phyloP scores from a whole-genome alignment of 2,888 invertebrate genomes.

The Lucinisca nassula region DNA sequence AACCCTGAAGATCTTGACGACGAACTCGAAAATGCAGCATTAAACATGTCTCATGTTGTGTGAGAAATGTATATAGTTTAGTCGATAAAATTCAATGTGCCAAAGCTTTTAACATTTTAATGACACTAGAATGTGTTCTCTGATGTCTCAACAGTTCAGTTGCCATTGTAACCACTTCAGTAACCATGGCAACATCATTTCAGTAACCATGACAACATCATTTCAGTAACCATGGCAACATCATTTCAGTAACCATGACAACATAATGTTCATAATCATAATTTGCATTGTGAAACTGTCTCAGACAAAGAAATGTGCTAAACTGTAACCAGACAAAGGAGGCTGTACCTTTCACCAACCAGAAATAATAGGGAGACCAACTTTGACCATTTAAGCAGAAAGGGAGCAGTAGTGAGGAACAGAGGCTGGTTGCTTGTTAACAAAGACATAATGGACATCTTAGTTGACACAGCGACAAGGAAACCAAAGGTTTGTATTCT shows the following conservation, averaged over 20 bases:
- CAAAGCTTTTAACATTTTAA: not conserved
- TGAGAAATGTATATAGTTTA: not conserved
- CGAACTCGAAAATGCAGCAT: conserved; percentile 53
- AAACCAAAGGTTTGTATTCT: no score
- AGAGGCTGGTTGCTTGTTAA: no score
- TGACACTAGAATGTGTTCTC: conserved; percentile 17
- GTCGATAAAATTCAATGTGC: not conserved
- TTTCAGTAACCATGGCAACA: not conserved
- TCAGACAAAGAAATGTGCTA: not conserved
- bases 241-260: not conserved
- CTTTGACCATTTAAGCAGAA: no score
- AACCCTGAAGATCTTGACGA: conserved; percentile 73
- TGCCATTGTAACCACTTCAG: no score
- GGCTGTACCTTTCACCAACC: no score
- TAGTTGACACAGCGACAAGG: no score
- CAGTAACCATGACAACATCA: not conserved
- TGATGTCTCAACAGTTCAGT: conserved; percentile 26
- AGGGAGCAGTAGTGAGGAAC: no score
- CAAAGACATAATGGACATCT: no score
- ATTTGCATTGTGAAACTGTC: not conserved
- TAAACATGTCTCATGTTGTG: conserved; percentile 8
- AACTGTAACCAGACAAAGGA: no score
- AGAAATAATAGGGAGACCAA: no score
- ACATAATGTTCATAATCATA: not conserved
- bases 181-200: not conserved